Conservation (phyloP, 2,797 vertebrate species). For the Hybognathus amarus region DNA sequence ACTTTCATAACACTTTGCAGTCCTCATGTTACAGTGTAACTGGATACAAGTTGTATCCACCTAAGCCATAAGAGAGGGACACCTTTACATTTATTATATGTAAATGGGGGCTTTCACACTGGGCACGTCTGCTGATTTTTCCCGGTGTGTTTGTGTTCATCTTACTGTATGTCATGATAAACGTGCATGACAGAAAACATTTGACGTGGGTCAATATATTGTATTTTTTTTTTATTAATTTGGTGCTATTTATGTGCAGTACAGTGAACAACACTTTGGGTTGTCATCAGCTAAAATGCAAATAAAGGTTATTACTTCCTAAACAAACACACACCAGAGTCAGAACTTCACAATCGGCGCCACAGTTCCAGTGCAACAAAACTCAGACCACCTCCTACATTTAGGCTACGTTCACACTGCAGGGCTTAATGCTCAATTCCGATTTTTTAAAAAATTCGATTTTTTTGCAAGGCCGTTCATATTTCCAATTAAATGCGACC, state of each 20-base stretch:
- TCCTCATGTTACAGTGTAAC: background rate
- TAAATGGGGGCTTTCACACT: background rate
- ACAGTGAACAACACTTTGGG: background rate
- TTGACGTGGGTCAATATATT: background rate
- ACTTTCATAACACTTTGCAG: background rate
- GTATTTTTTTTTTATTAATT: background rate
- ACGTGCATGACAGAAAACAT: background rate
- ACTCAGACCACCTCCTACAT: background rate
- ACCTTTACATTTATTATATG: background rate
- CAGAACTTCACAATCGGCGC: too few species aligned
- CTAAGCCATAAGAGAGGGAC: background rate
- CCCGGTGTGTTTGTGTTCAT: rapidly evolving
- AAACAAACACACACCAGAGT: too few species aligned
- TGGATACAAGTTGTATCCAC: background rate
- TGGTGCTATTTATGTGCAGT: background rate
- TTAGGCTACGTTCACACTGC: too few species aligned
- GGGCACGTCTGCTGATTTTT: background rate
- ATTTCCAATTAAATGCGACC: too few species aligned
- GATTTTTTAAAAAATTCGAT: too few species aligned
- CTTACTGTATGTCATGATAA: background rate
- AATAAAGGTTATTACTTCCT: background rate
- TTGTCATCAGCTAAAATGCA: background rate
- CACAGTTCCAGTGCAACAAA: background rate
- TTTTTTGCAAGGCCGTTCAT: too few species aligned
- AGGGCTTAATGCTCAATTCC: too few species aligned